A percentile compares a stretch with the other conserved stretches of the same genome.
Conservation (phyloP, 2,888 invertebrate species). For the Hipparchia semele region DNA sequence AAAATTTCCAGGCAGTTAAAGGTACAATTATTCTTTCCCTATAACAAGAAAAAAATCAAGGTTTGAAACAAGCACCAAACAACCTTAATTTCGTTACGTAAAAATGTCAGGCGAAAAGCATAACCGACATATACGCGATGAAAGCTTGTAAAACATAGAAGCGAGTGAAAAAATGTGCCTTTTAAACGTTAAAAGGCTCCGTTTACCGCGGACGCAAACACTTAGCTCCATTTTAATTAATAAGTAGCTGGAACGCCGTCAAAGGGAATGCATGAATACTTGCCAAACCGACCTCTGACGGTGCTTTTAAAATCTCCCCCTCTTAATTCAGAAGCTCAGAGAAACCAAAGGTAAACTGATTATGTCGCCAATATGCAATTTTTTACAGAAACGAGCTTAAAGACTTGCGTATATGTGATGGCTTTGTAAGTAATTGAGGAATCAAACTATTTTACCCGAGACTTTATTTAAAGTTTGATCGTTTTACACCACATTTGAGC, state of each 20-base stretch:
- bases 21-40: not conserved
- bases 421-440: conserved; percentile 27
- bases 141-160: conserved; percentile 74
- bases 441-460: not conserved
- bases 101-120: conserved; percentile 71
- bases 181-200: conserved; percentile 81
- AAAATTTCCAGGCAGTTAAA: too few species aligned
- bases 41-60: not conserved
- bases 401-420: conserved; percentile 35
- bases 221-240: conserved; percentile 81
- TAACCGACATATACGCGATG: conserved; percentile 70
- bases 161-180: conserved; percentile 66
- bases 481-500: too few species aligned
- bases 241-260: conserved; percentile 80
- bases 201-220: conserved; percentile 83
- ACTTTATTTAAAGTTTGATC: not conserved
- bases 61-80: conserved; percentile 44
- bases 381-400: conserved; percentile 48
- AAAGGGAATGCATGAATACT: conserved; percentile 84
- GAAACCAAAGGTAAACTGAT: conserved; percentile 79
- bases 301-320: conserved; percentile 79
- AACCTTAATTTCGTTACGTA: conserved; percentile 63
- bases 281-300: conserved; percentile 70
- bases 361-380: conserved; percentile 74
- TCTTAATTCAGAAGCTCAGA: conserved; percentile 71